A percentile compares a stretch with the other conserved stretches of the same genome.
Evolutionary conservation across 35 echinoderm and acorn worm genomes (phyloP).

Genomic region (Ptychodera flava): DNA sequence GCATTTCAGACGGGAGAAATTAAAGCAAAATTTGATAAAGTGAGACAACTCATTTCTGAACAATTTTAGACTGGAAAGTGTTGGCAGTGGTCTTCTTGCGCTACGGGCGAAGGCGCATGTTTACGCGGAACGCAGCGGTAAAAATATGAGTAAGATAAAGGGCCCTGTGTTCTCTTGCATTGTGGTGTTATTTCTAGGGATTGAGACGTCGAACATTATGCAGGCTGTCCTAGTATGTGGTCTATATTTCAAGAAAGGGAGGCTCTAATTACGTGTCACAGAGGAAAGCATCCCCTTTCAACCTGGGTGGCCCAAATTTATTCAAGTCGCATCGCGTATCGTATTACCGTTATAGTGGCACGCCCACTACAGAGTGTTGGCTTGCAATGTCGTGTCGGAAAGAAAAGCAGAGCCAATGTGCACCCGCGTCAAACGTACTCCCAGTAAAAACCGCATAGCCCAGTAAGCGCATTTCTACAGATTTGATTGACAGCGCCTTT

Average conservation of each 20-base stretch:
- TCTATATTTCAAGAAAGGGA: slow-evolving; percentile 1
- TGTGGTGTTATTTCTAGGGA: not conserved
- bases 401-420: not conserved
- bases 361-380: not conserved
- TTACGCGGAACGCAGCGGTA: too few relatives aligned
- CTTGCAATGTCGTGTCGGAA: not conserved
- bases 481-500: not conserved
- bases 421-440: not conserved
- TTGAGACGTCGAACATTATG: not conserved
- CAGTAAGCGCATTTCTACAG: not conserved
- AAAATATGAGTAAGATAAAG: not conserved
- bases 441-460: not conserved
- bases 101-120: too few relatives aligned
- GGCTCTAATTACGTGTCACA: not conserved
- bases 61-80: too few relatives aligned
- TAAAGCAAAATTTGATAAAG: too few relatives aligned
- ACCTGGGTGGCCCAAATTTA: not conserved
- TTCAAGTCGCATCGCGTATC: not conserved
- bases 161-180: not conserved
- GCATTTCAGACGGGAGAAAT: too few relatives aligned
- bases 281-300: not conserved
- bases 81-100: too few relatives aligned
- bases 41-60: too few relatives aligned
- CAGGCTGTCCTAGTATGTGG: not conserved
- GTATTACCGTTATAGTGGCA: not conserved